Evolutionary conservation across 1,140 invertebrate species (phyloP).

Genomic region (Cydia strobilella): DNA sequence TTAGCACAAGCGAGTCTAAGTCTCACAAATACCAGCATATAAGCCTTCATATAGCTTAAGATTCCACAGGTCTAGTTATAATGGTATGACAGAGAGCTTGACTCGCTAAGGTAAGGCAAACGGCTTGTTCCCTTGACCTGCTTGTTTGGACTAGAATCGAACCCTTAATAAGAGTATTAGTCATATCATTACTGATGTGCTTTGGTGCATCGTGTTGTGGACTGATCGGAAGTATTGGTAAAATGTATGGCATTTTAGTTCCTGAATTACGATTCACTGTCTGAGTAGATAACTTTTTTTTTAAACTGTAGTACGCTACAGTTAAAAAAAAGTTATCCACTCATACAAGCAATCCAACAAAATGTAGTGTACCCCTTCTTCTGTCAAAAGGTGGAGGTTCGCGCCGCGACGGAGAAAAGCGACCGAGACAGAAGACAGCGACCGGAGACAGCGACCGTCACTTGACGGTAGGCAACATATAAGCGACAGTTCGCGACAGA

Average conservation of each 20-base stretch:
- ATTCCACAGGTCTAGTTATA: neutral
- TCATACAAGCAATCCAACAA: too few relatives aligned
- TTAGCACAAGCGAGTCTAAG: neutral
- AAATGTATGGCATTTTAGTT: neutral
- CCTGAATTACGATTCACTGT: too few relatives aligned
- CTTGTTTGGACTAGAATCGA: conserved; percentile 40
- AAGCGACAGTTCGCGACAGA: too few relatives aligned
- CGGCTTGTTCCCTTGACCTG: conserved; percentile 40
- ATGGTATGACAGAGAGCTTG: neutral
- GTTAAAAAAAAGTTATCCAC: too few relatives aligned
- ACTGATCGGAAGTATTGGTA: neutral
- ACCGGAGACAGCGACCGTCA: too few relatives aligned
- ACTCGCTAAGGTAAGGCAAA: neutral
- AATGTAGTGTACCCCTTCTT: too few relatives aligned
- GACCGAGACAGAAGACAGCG: too few relatives aligned
- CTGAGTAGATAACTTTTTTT: too few relatives aligned
- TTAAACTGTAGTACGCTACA: too few relatives aligned
- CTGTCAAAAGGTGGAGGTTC: too few relatives aligned
- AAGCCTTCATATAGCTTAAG: neutral
- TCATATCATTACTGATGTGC: conserved; percentile 21
- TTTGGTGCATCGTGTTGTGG: neutral
- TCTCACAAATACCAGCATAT: neutral
- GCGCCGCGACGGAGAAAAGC: too few relatives aligned
- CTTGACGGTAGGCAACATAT: too few relatives aligned
- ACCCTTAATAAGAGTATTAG: conserved; percentile 36